Evolutionary conservation across 2,888 invertebrate genomes (phyloP), one percentile per base, ranked within the genome.

Genomic region (Acrobasis suavella): DNA sequence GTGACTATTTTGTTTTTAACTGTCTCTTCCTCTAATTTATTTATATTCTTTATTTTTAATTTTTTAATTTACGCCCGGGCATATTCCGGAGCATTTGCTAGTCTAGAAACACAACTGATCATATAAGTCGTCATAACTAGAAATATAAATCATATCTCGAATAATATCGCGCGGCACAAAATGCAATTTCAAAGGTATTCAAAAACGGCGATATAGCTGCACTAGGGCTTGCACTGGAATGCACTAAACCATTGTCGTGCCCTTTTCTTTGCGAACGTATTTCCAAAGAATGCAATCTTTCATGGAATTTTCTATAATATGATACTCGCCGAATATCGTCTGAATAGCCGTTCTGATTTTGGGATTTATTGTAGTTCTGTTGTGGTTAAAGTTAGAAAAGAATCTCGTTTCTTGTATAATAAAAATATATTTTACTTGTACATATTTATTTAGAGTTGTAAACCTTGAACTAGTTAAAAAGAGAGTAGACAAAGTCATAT

Each of bases 151-250:
- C 81, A 83, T 79, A 68, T 71, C 67, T 67, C 71, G 66, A 72
- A 74, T 78, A 81, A 82, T 76, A 77, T 73, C 71, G 65, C 64
- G 66, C 72, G 71, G 73, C 68, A 70, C 66, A 70, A 74, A 78
- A 80, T 74, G 80, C 80, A 81, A 83, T 84, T 83, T 81, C 71
- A 72, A 69, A 74, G 72, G 60, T 75, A 75, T 83, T 81, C 80
- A 77, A 79, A 81, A 80, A 77, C 74, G 69, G 72, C 74, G 70
- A 73, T 74, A 76, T 68, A 73, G 65, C 70, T 67, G 62, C 60
- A 42, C 39, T 63, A 50, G 58, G 63, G 65, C 65, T 67, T 70
- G 68, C 71, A 69, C 66, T 65, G 66, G 65, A 66, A 72, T 65
- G 63, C 66, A 64, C 67, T 66, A 60, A 72, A 71, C 70, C 70